Evolutionary conservation across 2,113 vertebrate species (phyloP), one percentile per base, ranked within the genome.

Genomic region (Rousettus leschenaultii): DNA sequence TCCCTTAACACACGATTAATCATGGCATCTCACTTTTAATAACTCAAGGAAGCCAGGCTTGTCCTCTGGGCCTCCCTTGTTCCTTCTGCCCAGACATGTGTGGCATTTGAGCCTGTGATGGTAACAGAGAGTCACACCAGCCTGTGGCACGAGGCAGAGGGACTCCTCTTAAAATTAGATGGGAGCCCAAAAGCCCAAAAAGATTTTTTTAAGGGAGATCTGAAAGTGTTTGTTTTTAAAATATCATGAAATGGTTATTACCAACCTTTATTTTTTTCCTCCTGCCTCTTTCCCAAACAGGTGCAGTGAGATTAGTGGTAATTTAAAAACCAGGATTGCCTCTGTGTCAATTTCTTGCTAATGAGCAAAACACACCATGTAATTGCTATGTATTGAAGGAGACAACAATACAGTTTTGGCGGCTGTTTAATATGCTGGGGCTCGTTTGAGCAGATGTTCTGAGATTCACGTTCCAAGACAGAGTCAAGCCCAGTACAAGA

Each of bases 281-380:
- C 63, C 51, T 6, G 83, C 66, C 87, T 80, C 83, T 88, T 87
- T 88, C 66, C 65, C 91, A 86, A 97, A 88, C 96, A 97, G 97
- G 97, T 97, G 96, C 97, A 92, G 90, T 0, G 66, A 96, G 95
- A 94, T 79, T 61, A 82, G 96, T 35, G 87, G 95, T 95, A 95
- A 98, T 96, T 97, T 91, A 82, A 89, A 98, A 97, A 94, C 92
- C 93, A 94, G 96, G 96, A 95, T 83, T 78, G 96, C 92, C 65
- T 86, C 94, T 40, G 53, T 96, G 92, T 97, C 95, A 94, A 94
- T 95, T 96, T 96, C 85, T 63, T 19, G 35, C 93, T 97, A 97
- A 97, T 79, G 92, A 97, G 68, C 91, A 97, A 94, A 95, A 96
- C 96, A 94, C 13, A 59, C 93, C 21, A 7, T 75, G 89, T 96